Percentiles rank a stretch among this genome's conserved stretches.
Conservation (phyloP, 2,113 vertebrate species). For the Nothoprocta perdicaria region DNA sequence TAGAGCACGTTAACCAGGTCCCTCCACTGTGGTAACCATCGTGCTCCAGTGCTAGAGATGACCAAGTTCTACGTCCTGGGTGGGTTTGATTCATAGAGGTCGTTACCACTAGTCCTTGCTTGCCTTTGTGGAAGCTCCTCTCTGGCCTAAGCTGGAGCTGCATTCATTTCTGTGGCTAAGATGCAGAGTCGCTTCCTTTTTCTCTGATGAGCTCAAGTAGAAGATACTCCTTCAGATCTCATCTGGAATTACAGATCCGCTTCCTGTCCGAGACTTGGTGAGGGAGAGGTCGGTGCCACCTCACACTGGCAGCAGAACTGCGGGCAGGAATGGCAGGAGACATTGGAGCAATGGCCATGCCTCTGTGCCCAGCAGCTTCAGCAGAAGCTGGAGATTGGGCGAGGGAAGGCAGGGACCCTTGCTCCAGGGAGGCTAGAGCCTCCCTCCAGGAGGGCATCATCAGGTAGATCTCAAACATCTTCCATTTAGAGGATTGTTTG, state of each 20-base stretch:
- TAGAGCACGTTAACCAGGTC: not conserved
- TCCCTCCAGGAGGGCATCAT: fast-evolving
- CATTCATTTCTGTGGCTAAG: fast-evolving
- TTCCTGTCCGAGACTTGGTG: too few species aligned
- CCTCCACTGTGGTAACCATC: not conserved
- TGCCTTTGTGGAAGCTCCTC: not conserved
- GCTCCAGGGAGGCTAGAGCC: fast-evolving
- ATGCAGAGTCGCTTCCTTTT: not conserved
- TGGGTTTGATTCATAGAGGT: not conserved
- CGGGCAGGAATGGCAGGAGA: not conserved
- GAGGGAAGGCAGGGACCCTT: not conserved
- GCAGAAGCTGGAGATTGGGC: not conserved
- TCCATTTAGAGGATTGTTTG: not conserved
- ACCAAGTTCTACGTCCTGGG: not conserved
- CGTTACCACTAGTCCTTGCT: not conserved
- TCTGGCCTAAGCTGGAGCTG: fast-evolving
- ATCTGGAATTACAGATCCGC: fast-evolving
- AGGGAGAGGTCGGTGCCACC: not conserved
- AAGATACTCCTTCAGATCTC: not conserved
- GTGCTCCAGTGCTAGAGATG: not conserved
- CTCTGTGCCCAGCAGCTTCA: not conserved
- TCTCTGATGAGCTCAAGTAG: not conserved
- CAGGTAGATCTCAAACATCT: not conserved
- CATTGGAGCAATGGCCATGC: not conserved
- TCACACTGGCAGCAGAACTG: not conserved